Base-by-base conservation (phyloP, 2,888 invertebrate genomes). In the Fragum fragum region DNA sequence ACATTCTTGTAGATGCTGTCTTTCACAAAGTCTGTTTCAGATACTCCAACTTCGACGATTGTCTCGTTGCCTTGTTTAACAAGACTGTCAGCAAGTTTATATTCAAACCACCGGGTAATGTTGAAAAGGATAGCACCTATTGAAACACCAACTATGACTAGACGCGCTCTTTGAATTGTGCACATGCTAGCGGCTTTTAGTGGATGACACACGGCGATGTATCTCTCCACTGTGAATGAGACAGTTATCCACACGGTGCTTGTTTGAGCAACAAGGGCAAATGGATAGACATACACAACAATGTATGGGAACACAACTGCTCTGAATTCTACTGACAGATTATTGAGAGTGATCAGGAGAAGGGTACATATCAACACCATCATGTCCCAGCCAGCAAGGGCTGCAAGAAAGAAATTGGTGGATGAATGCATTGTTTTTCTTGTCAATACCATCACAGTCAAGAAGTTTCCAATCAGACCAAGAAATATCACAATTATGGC, bases 241-340 rank as follows among this genome's bases (percentile, higher is more conserved):
- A 96, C 95, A 0, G 96, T 96, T 92, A 99, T 96, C 95, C 99
- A 99, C 76, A 98, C 98, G 72, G 98, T 98, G 81, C 98, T 97
- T 85, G 98, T 98, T 95, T 99, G 98, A 74, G 97, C 97, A 28
- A 97, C 97, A 94, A 97, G 96, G 9, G 97, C 98, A 55, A 98
- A 94, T 23, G 98, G 98, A 87, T 94, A 94, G 5, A 92, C 83
- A 82, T 91, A 93, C 14, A 91, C 92, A 1, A 94, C 92, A 14
- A 94, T 86, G 80, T 92, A 93, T 6, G 94, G 92, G 69, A 89
- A 89, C 0, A 90, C 87, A 7, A 85, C 72, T 16, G 74, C 47
- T 11, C 75, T 79, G 85, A 92, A 94, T 11, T 61, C 74, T 16
- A 72, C 55, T 0, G 90, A 90, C 6, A 94, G 73, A 68, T 90